Conservation (phyloP, 2,888 invertebrate genomes). For the Sepioteuthis lessoniana region DNA sequence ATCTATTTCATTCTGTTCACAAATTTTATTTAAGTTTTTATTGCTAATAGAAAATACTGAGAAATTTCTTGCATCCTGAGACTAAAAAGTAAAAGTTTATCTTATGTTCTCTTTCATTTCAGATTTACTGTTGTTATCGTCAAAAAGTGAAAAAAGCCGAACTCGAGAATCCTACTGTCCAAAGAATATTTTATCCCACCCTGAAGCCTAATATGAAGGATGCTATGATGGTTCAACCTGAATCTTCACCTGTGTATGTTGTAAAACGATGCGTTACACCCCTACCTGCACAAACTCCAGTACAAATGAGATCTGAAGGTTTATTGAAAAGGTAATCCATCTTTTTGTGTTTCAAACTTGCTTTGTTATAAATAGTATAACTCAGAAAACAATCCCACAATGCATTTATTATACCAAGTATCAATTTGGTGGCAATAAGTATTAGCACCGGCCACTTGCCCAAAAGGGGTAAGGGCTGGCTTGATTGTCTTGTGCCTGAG, state of each 20-base stretch:
- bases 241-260: slow-evolving; percentile 59
- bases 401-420: too few species aligned
- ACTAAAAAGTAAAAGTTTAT: neutral
- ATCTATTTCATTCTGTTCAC: too few species aligned
- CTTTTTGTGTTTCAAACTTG: neutral
- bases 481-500: too few species aligned
- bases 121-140: slow-evolving; percentile 67
- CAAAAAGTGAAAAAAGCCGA: slow-evolving; percentile 56
- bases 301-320: slow-evolving; percentile 67
- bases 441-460: too few species aligned
- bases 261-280: slow-evolving; percentile 64
- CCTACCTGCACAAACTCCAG: slow-evolving; percentile 64
- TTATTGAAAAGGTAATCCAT: slow-evolving; percentile 69
- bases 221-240: slow-evolving; percentile 68
- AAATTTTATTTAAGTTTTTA: too few species aligned
- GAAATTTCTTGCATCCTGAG: neutral
- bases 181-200: slow-evolving; percentile 68
- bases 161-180: slow-evolving; percentile 55
- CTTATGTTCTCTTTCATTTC: slow-evolving; percentile 13
- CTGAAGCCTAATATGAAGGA: slow-evolving; percentile 65
- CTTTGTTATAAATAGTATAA: neutral
- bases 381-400: too few species aligned
- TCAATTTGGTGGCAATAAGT: too few species aligned
- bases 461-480: too few species aligned
- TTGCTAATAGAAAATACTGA: neutral